A percentile compares a stretch with the other conserved stretches of the same genome.
Conservation (phyloP, 2,113 vertebrate genomes). For the Oophaga pumilio region DNA sequence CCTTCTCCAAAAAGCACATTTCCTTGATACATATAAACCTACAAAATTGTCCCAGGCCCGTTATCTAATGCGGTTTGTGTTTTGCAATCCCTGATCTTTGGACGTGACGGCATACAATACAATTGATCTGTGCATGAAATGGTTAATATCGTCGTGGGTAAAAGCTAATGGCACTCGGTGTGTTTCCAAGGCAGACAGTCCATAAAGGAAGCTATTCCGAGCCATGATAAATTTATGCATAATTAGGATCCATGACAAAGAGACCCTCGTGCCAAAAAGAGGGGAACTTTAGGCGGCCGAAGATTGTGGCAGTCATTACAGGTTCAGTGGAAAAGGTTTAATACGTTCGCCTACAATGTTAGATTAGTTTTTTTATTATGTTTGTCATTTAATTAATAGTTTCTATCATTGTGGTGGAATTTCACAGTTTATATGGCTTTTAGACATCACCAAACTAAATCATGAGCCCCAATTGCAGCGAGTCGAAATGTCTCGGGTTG, state of each 20-base stretch:
- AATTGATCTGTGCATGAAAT: not conserved
- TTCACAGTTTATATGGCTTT: not conserved
- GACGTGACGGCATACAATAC: not conserved
- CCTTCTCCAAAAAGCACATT: not conserved
- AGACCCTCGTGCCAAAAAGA: constrained; percentile 15
- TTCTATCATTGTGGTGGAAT: not conserved
- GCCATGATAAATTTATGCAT: constrained; percentile 48
- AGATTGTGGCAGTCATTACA: not conserved
- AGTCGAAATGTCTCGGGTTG: not conserved
- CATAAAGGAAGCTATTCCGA: constrained; percentile 44
- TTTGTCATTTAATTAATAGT: not conserved
- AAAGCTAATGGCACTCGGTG: constrained; percentile 1
- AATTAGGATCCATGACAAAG: constrained; percentile 42
- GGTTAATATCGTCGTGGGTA: not conserved
- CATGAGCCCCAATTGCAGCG: not conserved
- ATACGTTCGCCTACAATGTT: not conserved
- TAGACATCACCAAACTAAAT: not conserved
- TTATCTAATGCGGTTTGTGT: not conserved
- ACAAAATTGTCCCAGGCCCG: not conserved
- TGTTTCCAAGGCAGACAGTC: constrained; percentile 19
- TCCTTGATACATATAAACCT: not conserved
- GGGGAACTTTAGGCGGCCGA: not conserved
- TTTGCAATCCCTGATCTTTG: not conserved
- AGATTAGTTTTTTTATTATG: not conserved
- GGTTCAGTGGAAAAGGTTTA: not conserved